phyloP scores from a whole-genome alignment of 2,888 invertebrate species.

The Acronicta aceris region DNA sequence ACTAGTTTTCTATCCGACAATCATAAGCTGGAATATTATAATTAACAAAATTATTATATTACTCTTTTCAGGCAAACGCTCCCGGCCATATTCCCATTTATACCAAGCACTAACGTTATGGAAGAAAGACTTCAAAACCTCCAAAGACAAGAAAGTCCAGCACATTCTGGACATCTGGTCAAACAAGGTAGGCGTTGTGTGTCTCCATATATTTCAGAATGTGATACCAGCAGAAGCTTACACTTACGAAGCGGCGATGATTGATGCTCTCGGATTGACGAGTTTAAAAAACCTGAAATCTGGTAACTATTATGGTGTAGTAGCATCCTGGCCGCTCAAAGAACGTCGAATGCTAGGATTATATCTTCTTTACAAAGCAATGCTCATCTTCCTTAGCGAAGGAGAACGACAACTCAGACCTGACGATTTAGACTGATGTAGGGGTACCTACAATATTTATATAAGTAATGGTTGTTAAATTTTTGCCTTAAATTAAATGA shows the following conservation, averaged over 20 bases:
- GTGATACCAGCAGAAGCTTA: conserved; percentile 97
- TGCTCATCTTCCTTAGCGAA: conserved; percentile 95
- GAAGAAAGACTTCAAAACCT: conserved; percentile 84
- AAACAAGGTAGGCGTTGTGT: conserved; percentile 94
- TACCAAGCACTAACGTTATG: conserved; percentile 94
- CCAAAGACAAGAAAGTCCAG: conserved; percentile 91
- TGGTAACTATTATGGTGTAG: conserved; percentile 95
- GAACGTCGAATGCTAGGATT: conserved; percentile 93
- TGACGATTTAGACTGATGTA: conserved; percentile 89
- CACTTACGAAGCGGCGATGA: conserved; percentile 98
- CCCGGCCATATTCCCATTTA: conserved; percentile 96
- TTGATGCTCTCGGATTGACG: conserved; percentile 94
- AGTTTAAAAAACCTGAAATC: conserved; percentile 94
- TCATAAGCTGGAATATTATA: too few relatives aligned
- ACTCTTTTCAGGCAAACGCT: conserved; percentile 89
- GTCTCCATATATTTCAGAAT: conserved; percentile 97
- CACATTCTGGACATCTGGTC: conserved; percentile 97
- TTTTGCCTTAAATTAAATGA: conserved; percentile 54
- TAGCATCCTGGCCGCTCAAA: conserved; percentile 92
- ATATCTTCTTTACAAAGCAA: conserved; percentile 94
- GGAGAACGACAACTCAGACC: conserved; percentile 96
- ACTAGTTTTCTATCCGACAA: too few relatives aligned
- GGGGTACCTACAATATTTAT: conserved; percentile 26
- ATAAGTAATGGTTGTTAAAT: conserved; percentile 58
- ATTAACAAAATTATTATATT: not conserved